A percentile compares a stretch with the other conserved stretches of the same genome.
These are phyloP conservation scores for Perca flavescens DNA, from an alignment of 2,113 vertebrate species.

Conservation along the genomic window DNA sequence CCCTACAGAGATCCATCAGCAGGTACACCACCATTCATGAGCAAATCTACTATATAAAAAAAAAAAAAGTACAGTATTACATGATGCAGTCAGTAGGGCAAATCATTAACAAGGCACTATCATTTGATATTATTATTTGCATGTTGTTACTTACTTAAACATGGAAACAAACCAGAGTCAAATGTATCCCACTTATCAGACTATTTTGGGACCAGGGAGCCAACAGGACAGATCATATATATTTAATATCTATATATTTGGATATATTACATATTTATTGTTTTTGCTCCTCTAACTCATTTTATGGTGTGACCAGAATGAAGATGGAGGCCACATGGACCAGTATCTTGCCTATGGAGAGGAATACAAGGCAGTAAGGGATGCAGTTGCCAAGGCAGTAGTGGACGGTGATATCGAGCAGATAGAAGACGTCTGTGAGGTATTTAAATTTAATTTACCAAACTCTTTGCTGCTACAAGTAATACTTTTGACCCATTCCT, in stretches of 20 bases:
- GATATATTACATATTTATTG: background rate
- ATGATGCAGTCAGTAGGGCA: background rate
- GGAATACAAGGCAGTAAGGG: slow-evolving; percentile 83
- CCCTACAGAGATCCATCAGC: slow-evolving; percentile 78
- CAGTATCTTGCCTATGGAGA: slow-evolving; percentile 83
- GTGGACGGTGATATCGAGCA: slow-evolving; percentile 66
- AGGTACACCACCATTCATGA: slow-evolving; percentile 74
- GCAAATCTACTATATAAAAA: too few relatives aligned
- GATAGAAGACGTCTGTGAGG: slow-evolving; percentile 77
- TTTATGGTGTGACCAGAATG: slow-evolving; percentile 42
- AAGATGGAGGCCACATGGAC: slow-evolving; percentile 81
- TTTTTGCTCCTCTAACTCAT: background rate
- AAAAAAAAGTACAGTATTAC: too few relatives aligned
- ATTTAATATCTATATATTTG: background rate
- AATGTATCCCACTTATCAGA: background rate
- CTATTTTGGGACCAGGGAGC: background rate
- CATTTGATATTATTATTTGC: background rate
- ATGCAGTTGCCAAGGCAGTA: slow-evolving; percentile 83
- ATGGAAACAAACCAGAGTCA: background rate
- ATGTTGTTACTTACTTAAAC: background rate
- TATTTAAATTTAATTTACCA: slow-evolving; percentile 63
- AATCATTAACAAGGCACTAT: background rate
- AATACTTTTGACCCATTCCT: too few relatives aligned
- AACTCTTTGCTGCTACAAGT: background rate
- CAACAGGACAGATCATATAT: background rate